Conservation (phyloP, 2,888 invertebrate genomes). For the Dastarcus helophoroides region DNA sequence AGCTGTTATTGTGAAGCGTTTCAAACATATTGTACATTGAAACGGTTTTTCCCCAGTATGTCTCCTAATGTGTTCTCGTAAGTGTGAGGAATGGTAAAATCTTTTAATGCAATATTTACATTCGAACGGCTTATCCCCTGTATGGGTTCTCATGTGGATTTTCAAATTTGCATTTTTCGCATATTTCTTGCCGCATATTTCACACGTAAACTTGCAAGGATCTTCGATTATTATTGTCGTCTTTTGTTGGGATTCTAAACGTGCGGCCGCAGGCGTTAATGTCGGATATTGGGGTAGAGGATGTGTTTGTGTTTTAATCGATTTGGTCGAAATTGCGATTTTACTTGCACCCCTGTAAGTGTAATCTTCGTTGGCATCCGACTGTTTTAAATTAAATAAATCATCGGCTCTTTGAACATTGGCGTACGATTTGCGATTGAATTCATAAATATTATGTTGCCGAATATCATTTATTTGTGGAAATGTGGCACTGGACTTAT, state of each 20-base stretch:
- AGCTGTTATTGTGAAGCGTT: conserved; percentile 32
- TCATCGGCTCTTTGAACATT: too few relatives aligned
- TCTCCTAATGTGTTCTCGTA: too few relatives aligned
- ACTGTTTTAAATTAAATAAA: too few relatives aligned
- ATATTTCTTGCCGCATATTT: conserved; percentile 29
- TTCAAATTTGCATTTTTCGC: conserved; percentile 32
- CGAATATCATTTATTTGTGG: background rate
- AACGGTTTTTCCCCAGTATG: too few relatives aligned
- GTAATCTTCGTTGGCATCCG: too few relatives aligned
- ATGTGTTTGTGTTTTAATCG: conserved; percentile 14
- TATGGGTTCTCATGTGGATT: conserved; percentile 32
- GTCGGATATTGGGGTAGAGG: conserved; percentile 13
- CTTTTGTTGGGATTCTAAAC: conserved; percentile 13
- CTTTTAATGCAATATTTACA: conserved; percentile 34
- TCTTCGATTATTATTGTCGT: conserved; percentile 14
- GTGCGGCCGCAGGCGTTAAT: conserved; percentile 13
- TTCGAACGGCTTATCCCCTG: too few relatives aligned
- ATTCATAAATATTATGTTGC: too few relatives aligned
- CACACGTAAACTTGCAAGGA: conserved; percentile 37
- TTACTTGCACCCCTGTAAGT: conserved; percentile 4
- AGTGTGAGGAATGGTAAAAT: conserved; percentile 33
- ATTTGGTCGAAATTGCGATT: conserved; percentile 8
- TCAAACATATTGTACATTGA: too few relatives aligned
- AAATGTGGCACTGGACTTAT: background rate
- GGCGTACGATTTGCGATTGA: too few relatives aligned